Conservation (phyloP, 2,888 invertebrate genomes). For the Girardia tigrina region DNA sequence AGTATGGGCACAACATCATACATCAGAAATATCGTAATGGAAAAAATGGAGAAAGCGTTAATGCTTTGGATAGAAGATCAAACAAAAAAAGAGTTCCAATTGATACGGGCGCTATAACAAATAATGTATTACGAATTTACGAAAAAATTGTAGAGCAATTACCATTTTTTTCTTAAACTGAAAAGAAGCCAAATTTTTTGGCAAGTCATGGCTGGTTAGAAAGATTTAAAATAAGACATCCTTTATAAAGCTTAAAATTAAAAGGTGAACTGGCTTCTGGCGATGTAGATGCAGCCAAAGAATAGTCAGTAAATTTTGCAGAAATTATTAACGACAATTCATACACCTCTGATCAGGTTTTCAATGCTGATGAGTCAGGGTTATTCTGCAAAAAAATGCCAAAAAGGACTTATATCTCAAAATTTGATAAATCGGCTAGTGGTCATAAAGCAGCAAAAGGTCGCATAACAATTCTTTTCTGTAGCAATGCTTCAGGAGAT, state of each 20-base stretch:
- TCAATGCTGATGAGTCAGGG: too few species aligned
- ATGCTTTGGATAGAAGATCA: not conserved
- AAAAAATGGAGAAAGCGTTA: not conserved
- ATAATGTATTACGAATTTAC: not conserved
- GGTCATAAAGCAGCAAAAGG: too few species aligned
- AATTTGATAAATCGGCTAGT: too few species aligned
- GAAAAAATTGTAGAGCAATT: not conserved
- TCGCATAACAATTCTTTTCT: too few species aligned
- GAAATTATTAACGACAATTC: too few species aligned
- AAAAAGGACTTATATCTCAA: too few species aligned
- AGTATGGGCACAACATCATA: too few species aligned
- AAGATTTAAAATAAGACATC: not conserved
- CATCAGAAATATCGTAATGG: too few species aligned
- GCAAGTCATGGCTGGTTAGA: slow-evolving; percentile 17
- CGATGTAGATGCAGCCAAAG: not conserved
- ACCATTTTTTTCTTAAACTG: not conserved
- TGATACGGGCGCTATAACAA: not conserved
- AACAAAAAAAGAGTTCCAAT: not conserved
- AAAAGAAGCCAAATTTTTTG: not conserved
- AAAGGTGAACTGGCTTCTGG: not conserved
- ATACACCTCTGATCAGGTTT: too few species aligned
- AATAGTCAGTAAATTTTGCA: too few species aligned
- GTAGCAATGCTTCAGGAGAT: too few species aligned
- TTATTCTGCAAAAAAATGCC: too few species aligned
- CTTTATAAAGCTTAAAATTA: not conserved